These are phyloP conservation scores for Brachypterus glaber DNA, from an alignment of 2,888 invertebrate species.

Conservation along the genomic window DNA sequence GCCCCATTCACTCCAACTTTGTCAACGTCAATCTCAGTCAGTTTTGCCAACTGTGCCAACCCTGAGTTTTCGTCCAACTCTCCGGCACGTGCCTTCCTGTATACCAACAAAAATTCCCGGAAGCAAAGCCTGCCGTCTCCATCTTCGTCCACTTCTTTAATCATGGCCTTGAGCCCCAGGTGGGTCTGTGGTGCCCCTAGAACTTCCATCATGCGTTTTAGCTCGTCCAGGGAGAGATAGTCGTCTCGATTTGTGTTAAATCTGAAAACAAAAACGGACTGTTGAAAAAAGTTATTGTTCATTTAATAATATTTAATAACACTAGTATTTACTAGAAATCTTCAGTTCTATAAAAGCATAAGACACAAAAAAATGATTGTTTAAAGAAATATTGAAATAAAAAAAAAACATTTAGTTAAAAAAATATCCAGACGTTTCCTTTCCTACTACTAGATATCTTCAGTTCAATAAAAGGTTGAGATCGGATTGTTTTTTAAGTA, in stretches of 20 bases:
- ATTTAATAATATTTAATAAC: no score
- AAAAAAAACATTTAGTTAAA: no score
- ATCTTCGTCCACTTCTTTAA: conserved; percentile 83
- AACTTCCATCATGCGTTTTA: conserved; percentile 96
- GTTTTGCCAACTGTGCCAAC: conserved; percentile 70
- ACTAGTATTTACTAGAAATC: no score
- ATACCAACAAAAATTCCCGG: conserved; percentile 75
- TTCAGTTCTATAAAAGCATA: no score
- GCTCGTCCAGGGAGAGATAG: conserved; percentile 77
- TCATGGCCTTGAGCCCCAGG: conserved; percentile 89
- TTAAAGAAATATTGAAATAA: no score
- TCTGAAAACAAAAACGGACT: conserved; percentile 55
- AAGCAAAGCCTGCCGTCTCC: conserved; percentile 80
- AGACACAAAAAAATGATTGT: no score
- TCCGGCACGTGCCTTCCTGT: conserved; percentile 84
- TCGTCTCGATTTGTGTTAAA: conserved; percentile 86
- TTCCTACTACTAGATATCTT: no score
- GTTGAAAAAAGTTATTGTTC: no score
- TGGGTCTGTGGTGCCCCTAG: conserved; percentile 94
- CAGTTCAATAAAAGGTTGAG: no score
- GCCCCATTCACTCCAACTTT: conserved; percentile 92
- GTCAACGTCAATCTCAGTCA: conserved; percentile 88
- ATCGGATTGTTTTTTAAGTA: no score
- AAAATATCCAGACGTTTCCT: no score
- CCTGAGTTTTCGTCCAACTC: conserved; percentile 82